phyloP scores from a whole-genome alignment of 2,797 vertebrate species.

The Muscicapa striata region DNA sequence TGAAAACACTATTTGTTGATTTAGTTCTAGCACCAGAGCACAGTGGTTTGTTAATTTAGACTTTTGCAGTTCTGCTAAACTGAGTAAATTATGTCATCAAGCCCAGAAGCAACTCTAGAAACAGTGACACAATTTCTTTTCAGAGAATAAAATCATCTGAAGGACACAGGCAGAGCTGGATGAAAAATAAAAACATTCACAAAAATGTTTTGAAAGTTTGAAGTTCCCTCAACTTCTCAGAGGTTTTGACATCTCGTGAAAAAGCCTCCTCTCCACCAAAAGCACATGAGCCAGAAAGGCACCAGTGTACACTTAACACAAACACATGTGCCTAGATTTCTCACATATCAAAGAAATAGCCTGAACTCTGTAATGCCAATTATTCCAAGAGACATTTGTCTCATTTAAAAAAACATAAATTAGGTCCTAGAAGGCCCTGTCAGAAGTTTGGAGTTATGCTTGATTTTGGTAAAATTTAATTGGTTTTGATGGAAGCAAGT shows the following conservation, averaged over 20 bases:
- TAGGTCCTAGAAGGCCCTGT: background rate
- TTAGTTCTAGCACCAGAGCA: background rate
- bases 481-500: background rate
- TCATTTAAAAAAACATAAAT: background rate
- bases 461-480: background rate
- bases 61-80: conserved; percentile 24
- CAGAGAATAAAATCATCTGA: conserved; percentile 7
- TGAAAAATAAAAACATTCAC: background rate
- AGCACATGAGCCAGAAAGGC: background rate
- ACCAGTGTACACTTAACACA: background rate
- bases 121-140: background rate
- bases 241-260: background rate
- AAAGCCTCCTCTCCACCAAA: background rate
- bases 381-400: background rate
- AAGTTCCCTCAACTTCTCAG: background rate
- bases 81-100: conserved; percentile 28
- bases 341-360: background rate
- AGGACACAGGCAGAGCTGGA: background rate
- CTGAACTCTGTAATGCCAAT: background rate
- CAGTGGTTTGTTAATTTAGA: conserved; percentile 20
- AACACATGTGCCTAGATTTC: fast-evolving
- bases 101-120: conserved; percentile 21
- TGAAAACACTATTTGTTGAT: background rate
- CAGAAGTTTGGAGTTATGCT: background rate
- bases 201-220: background rate